Evolutionary conservation across 2,113 vertebrate genomes (phyloP), one percentile per base, ranked within the genome.

Genomic region (Pangasianodon gigas): DNA sequence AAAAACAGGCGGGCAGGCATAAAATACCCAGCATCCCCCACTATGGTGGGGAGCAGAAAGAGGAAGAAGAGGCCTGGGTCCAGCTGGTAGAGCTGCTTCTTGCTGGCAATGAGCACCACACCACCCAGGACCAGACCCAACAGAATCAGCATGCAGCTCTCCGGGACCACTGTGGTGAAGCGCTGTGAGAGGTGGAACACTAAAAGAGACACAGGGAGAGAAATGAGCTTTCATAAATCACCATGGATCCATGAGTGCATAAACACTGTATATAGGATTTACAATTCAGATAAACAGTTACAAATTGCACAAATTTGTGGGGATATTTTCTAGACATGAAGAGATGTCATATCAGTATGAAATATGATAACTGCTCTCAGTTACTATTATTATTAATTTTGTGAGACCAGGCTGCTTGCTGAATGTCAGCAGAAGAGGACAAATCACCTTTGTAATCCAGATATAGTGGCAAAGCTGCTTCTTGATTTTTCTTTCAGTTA

Each of bases 1-100:
- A 99, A 99, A 95, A 99, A 99, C 51, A 99, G 96, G 0, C 98
- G 94, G 44, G 97, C 97, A 10, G 98, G 98, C 98, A 99, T 99
- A 94, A 99, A 99, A 94, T 99, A 99, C 0, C 98, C 98, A 0
- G 98, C 98, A 88, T 99, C 98, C 0, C 98, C 96, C 89, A 99
- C 98, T 0, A 99, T 99, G 89, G 98, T 98, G 7, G 98, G 98
- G 91, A 99, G 94, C 84, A 99, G 96, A 94, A 99, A 99, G 92
- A 99, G 97, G 95, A 99, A 99, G 95, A 99, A 99, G 92, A 98
- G 97, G 92, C 96, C 96, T 19, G 98, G 98, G 89, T 99, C 98
- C 52, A 99, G 96, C 95, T 98, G 98, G 92, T 98, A 99, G 90
- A 97, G 97, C 0, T 98, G 97, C 95, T 97, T 98, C 95, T 99